Evolutionary conservation across 2,888 invertebrate genomes (phyloP).

Genomic region (Mamestra brassicae): DNA sequence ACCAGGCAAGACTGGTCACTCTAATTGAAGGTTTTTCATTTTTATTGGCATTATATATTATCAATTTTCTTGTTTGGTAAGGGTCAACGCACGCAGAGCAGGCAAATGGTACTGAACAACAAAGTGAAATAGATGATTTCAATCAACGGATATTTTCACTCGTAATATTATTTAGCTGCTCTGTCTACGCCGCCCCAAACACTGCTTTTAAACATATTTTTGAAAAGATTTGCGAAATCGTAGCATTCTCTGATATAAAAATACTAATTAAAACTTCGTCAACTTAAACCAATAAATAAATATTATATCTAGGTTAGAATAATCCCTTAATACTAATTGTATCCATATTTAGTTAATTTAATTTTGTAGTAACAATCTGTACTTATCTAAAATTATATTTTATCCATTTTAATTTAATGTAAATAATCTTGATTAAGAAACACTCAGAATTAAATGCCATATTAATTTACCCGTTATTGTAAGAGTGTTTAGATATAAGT

Average conservation of each 20-base stretch:
- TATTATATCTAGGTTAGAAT: slow-evolving; percentile 34
- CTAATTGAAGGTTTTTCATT: neutral
- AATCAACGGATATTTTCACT: too few relatives aligned
- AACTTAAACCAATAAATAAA: slow-evolving; percentile 45
- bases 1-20: slow-evolving; percentile 6
- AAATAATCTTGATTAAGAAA: slow-evolving; percentile 74
- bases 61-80: neutral
- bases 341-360: slow-evolving; percentile 59
- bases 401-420: slow-evolving; percentile 69
- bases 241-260: slow-evolving; percentile 9
- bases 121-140: neutral
- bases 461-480: slow-evolving; percentile 78
- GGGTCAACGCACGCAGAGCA: neutral
- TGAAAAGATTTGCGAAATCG: neutral
- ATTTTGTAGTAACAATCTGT: slow-evolving; percentile 67
- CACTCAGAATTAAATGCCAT: slow-evolving; percentile 86
- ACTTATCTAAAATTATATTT: slow-evolving; percentile 55
- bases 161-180: neutral
- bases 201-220: neutral
- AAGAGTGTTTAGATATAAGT: slow-evolving; percentile 70
- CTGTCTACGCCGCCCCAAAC: neutral
- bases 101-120: too few relatives aligned
- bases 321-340: slow-evolving; percentile 40
- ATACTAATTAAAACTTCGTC: slow-evolving; percentile 42
- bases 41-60: neutral